Conservation (phyloP, 2,797 vertebrate genomes). For the Hafferia zeledoni region DNA sequence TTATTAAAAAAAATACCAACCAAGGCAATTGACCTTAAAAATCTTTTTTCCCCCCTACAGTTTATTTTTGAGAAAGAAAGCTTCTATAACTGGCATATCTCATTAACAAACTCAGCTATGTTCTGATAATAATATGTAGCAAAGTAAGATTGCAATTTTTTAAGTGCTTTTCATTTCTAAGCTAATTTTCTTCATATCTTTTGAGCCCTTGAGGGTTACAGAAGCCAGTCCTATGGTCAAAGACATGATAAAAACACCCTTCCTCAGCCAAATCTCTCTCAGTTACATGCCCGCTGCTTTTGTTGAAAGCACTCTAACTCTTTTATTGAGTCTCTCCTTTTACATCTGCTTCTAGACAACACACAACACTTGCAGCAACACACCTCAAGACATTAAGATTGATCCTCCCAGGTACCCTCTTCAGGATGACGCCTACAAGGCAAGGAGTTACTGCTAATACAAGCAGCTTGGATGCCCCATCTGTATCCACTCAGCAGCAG, state of each 20-base stretch:
- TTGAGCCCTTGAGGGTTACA: conserved; percentile 8
- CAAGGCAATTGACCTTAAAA: neutral
- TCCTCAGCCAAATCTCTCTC: conserved; percentile 16
- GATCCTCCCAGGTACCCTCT: neutral
- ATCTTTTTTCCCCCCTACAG: neutral
- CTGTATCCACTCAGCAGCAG: neutral
- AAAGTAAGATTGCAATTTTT: conserved; percentile 51
- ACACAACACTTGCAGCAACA: neutral
- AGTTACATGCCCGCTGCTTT: neutral
- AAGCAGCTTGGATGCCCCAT: accelerated
- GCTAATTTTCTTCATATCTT: conserved; percentile 40
- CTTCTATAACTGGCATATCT: neutral
- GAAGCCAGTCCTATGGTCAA: conserved; percentile 27
- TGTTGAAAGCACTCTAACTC: neutral
- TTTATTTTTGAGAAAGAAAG: neutral
- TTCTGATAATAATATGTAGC: neutral
- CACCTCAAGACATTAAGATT: neutral
- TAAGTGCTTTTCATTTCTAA: conserved; percentile 50
- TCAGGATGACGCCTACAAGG: neutral
- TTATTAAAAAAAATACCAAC: neutral
- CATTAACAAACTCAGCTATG: neutral
- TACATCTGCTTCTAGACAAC: accelerated
- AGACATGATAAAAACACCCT: conserved; percentile 19
- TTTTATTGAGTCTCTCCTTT: neutral
- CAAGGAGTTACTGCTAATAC: neutral